Evolutionary conservation across 2,888 invertebrate species (phyloP), one percentile per base, ranked within the genome.

Genomic region (Vanessa cardui): DNA sequence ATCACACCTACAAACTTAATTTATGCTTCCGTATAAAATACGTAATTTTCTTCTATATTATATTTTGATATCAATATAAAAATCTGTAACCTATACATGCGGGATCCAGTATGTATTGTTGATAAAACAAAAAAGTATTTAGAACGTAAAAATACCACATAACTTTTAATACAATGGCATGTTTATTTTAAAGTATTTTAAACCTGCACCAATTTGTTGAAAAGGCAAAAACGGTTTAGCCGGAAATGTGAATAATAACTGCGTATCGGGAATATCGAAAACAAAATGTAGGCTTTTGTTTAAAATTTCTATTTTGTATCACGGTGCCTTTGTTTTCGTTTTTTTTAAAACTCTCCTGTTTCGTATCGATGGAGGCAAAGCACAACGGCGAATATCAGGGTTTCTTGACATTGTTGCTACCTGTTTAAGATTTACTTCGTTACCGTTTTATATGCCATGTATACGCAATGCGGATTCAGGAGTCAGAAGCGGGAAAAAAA

Each of bases 251-350:
- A 58, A 58, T 33, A 58, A 58, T 62, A 67, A 45, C 50, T 45
- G 45, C 20, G 62, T 33, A 67, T 59, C 44, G 54, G 21, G 54
- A 66, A 58, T 39, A 39, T 39, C 39, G 39, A 39, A 39, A 39
- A 45, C 31, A 58, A 58, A 67, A 62, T 60, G 31, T 58, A 39
- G 64, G 58, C 49, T 62, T 39, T 62, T 52, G 31, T 58, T 26
- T 39, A 16, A 59, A 18, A 59, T 52, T 63, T 49, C 49, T 58
- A 49, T 39, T 64, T 64, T 50, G 9, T 58, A 49, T 58, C 54
- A 56, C 56, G 31, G 31, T 7, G 56, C 31, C 49, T 66, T 66
- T 47, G 47, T 47, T 7, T 26, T 52, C 15, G 15, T 26, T 15
- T 33, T 31, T 54, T 33, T 54, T 54, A 15, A 16, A 49, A 49